phyloP scores from a whole-genome alignment of 2,113 vertebrate species.

The Electrona antarctica region DNA sequence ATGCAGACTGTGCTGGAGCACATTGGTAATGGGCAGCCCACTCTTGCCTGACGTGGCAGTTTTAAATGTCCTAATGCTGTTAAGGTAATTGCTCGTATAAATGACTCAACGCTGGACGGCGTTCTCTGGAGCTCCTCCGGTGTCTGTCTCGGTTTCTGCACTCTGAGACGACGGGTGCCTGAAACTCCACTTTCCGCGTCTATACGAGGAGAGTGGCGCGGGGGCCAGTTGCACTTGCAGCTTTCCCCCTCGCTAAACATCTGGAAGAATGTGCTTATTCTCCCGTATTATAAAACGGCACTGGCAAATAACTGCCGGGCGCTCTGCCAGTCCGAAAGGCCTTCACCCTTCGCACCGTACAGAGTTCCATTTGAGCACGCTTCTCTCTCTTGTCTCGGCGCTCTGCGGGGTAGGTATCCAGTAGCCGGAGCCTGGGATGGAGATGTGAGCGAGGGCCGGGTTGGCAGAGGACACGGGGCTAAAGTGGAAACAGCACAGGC shows the following conservation, averaged over 20 bases:
- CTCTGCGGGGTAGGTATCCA: constrained; percentile 31
- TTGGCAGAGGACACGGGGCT: constrained; percentile 29
- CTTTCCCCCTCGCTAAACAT: constrained; percentile 46
- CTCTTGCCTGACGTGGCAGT: constrained; percentile 36
- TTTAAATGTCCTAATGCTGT: constrained; percentile 41
- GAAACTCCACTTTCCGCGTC: constrained; percentile 53
- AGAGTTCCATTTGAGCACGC: constrained; percentile 43
- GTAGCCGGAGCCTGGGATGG: constrained; percentile 40
- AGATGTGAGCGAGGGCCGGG: constrained; percentile 31
- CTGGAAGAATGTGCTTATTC: constrained; percentile 51
- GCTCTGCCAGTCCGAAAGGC: constrained; percentile 33
- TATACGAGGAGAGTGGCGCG: constrained; percentile 38
- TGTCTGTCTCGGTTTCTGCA: constrained; percentile 28
- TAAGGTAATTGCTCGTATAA: constrained; percentile 36
- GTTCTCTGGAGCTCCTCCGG: constrained; percentile 31
- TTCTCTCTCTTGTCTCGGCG: neutral
- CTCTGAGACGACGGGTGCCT: constrained; percentile 30
- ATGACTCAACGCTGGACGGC: constrained; percentile 30
- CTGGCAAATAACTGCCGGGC: constrained; percentile 42
- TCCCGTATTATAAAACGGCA: constrained; percentile 42
- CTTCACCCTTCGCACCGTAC: constrained; percentile 34
- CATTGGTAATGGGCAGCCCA: constrained; percentile 23
- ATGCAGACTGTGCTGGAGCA: constrained; percentile 28
- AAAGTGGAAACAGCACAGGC: constrained; percentile 44
- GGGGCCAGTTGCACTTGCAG: constrained; percentile 59